phyloP scores from a whole-genome alignment of 2,113 vertebrate species.

The Pogona vitticeps region DNA sequence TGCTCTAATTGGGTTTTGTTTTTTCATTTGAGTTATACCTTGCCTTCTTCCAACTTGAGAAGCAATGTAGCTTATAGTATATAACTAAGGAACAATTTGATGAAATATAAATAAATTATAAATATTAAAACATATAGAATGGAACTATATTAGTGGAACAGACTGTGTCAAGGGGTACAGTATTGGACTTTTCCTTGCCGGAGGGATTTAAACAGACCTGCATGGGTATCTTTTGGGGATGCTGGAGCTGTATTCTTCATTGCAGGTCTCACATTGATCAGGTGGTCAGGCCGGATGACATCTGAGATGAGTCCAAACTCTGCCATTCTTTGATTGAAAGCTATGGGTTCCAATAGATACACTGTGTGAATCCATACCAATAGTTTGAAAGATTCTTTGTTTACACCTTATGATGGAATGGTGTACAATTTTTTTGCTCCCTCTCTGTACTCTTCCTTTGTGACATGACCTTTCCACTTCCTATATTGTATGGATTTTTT shows the following conservation, averaged over 20 bases:
- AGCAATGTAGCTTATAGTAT: too few relatives aligned
- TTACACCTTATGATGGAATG: too few relatives aligned
- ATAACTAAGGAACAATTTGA: too few relatives aligned
- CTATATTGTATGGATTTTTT: too few relatives aligned
- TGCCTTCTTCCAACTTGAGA: too few relatives aligned
- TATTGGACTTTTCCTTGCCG: background rate
- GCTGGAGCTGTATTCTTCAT: background rate
- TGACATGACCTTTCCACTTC: too few relatives aligned
- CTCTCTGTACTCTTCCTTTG: too few relatives aligned
- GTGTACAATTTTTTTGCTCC: too few relatives aligned
- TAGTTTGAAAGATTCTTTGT: background rate
- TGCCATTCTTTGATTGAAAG: background rate
- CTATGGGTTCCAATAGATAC: background rate
- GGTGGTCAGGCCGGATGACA: background rate
- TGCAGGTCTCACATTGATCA: background rate
- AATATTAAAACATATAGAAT: too few relatives aligned
- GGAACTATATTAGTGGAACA: background rate
- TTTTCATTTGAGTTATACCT: too few relatives aligned
- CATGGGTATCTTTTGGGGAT: background rate
- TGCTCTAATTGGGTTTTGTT: too few relatives aligned
- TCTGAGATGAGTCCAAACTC: background rate
- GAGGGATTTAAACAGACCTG: background rate
- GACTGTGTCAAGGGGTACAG: background rate
- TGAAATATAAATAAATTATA: too few relatives aligned
- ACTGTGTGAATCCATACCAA: background rate